Evolutionary conservation across 2,888 invertebrate genomes (phyloP).

Genomic region (Epinotia ramella): DNA sequence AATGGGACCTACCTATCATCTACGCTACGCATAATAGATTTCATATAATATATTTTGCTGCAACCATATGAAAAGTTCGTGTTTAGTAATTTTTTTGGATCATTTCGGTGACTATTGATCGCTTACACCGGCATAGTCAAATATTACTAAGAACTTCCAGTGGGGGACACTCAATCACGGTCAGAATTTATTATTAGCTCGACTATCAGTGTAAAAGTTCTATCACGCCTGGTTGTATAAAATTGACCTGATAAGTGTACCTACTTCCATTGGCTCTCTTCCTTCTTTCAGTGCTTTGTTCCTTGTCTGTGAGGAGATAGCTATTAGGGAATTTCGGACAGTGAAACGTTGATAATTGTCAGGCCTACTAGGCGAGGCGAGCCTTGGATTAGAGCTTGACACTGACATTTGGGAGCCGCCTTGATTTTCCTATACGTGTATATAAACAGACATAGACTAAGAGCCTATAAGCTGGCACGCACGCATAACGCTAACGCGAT

Average conservation of each 20-base stretch:
- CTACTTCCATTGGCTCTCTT: too few species aligned
- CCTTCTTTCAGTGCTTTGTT: neutral
- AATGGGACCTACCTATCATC: too few species aligned
- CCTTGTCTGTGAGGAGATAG: neutral
- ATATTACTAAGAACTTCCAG: conserved; percentile 54
- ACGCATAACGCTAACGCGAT: conserved; percentile 41
- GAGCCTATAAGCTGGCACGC: conserved; percentile 24
- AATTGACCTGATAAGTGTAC: neutral
- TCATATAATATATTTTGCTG: too few species aligned
- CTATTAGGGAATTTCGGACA: neutral
- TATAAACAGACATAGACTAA: conserved; percentile 19
- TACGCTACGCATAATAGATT: too few species aligned
- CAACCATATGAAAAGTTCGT: neutral
- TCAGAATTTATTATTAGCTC: neutral
- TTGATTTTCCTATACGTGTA: conserved; percentile 31
- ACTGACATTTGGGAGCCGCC: conserved; percentile 27
- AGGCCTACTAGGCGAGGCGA: conserved; percentile 20
- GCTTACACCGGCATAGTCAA: conserved; percentile 56
- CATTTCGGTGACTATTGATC: conserved; percentile 54
- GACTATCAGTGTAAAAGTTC: neutral
- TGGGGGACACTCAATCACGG: neutral
- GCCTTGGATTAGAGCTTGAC: conserved; percentile 37
- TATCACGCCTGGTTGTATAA: neutral
- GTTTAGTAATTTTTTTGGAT: neutral
- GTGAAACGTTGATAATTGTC: conserved; percentile 42